phyloP scores from a whole-genome alignment of 2,888 invertebrate genomes.

The Sinotaia quadrata region DNA sequence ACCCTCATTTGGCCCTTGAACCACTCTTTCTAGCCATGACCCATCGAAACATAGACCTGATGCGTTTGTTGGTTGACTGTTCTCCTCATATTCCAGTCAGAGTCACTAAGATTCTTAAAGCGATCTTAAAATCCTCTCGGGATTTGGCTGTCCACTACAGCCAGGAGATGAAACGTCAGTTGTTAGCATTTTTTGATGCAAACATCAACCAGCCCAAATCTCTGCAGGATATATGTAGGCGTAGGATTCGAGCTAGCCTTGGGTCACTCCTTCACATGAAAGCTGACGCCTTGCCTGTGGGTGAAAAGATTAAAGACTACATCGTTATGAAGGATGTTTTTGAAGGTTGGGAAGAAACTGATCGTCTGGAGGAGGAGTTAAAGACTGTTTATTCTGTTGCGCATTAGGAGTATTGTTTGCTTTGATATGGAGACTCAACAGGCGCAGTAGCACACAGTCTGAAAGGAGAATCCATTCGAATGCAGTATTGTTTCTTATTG shows the following conservation, averaged over 20 bases:
- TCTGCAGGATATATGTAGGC: slow-evolving; percentile 62
- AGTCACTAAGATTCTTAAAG: slow-evolving; percentile 51
- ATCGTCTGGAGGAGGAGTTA: slow-evolving; percentile 27
- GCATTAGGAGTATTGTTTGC: too few species aligned
- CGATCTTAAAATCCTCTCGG: slow-evolving; percentile 56
- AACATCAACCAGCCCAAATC: slow-evolving; percentile 48
- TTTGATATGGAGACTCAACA: too few species aligned
- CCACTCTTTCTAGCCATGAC: slow-evolving; percentile 67
- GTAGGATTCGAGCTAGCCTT: slow-evolving; percentile 51
- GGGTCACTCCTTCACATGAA: slow-evolving; percentile 53
- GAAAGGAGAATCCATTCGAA: too few species aligned
- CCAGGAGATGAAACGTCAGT: slow-evolving; percentile 47
- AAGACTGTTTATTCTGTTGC: too few species aligned
- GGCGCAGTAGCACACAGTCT: too few species aligned
- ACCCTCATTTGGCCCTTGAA: slow-evolving; percentile 69
- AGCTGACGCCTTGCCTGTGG: slow-evolving; percentile 55
- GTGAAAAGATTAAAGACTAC: slow-evolving; percentile 61
- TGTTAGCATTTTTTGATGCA: slow-evolving; percentile 52
- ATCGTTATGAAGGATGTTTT: slow-evolving; percentile 61
- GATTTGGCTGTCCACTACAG: slow-evolving; percentile 55
- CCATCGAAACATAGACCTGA: slow-evolving; percentile 63
- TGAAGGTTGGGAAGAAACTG: slow-evolving; percentile 35
- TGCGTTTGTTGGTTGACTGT: slow-evolving; percentile 59
- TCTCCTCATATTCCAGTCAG: slow-evolving; percentile 55
- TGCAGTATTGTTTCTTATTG: too few species aligned